phyloP scores from a whole-genome alignment of 1,140 invertebrate species.

The Drosophila orena region DNA sequence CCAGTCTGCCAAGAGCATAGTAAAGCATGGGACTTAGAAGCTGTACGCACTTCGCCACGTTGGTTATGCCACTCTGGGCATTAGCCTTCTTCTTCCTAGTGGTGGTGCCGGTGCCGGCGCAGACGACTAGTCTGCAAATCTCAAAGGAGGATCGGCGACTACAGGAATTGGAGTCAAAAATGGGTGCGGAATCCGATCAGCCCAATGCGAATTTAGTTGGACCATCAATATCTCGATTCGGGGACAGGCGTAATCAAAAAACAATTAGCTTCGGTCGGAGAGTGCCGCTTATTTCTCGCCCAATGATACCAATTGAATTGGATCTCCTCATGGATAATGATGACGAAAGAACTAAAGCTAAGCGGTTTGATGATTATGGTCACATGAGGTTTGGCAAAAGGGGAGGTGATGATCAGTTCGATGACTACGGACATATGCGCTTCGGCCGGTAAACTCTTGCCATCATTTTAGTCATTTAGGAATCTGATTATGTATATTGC shows the following conservation, averaged over 20 bases:
- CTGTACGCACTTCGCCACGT: constrained; percentile 11
- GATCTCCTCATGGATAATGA: constrained; percentile 85
- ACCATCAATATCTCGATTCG: constrained; percentile 10
- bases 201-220: constrained; percentile 8
- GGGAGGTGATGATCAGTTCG: constrained; percentile 85
- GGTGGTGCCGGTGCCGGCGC: background rate
- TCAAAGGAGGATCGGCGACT: constrained; percentile 21
- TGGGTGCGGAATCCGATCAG: constrained; percentile 14
- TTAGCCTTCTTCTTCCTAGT: constrained; percentile 22
- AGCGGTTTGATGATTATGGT: constrained; percentile 88
- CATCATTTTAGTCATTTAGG: background rate
- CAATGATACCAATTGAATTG: constrained; percentile 61
- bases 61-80: constrained; percentile 23
- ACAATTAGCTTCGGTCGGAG: constrained; percentile 24
- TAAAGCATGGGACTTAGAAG: constrained; percentile 34
- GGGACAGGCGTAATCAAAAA: constrained; percentile 28
- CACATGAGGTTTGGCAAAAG: constrained; percentile 88
- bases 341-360: constrained; percentile 85
- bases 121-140: constrained; percentile 15
- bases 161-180: constrained; percentile 28
- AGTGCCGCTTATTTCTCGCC: constrained; percentile 43
- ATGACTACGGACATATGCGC: constrained; percentile 88
- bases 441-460: constrained; percentile 84
- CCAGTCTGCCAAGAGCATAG: constrained; percentile 10
- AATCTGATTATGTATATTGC: background rate